These are phyloP conservation scores for Nannobrachium achirus DNA, from an alignment of 2,113 vertebrate species.

Conservation along the genomic window DNA sequence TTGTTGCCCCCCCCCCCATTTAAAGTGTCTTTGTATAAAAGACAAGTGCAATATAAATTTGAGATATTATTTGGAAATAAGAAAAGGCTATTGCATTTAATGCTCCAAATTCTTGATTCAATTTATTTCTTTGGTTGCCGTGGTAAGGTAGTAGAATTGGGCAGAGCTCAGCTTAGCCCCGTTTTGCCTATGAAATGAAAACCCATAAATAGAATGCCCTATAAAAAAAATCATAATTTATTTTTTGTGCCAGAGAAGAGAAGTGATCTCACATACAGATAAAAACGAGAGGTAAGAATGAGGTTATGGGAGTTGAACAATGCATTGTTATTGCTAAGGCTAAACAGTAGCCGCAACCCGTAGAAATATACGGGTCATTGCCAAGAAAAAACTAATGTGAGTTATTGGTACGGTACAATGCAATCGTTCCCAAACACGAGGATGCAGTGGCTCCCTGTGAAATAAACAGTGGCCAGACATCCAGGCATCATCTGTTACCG, in stretches of 20 bases:
- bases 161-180: too few relatives aligned
- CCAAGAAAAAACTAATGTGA: constrained; percentile 50
- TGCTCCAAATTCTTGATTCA: background rate
- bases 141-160: background rate
- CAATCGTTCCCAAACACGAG: constrained; percentile 73
- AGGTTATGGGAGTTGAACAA: constrained; percentile 41
- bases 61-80: too few relatives aligned
- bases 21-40: too few relatives aligned
- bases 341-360: constrained; percentile 43
- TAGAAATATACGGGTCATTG: constrained; percentile 40
- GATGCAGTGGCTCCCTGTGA: constrained; percentile 57
- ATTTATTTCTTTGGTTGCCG: background rate
- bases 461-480: constrained; percentile 77
- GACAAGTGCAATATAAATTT: too few relatives aligned
- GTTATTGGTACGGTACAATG: constrained; percentile 51
- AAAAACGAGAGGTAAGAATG: constrained; percentile 44
- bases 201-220: constrained; percentile 13
- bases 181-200: background rate
- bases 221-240: constrained; percentile 17
- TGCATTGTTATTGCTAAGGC: constrained; percentile 47
- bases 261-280: constrained; percentile 31
- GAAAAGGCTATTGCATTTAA: background rate
- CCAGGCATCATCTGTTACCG: constrained; percentile 69
- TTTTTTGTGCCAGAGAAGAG: constrained; percentile 28
- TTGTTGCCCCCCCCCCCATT: too few relatives aligned